Base-by-base conservation (phyloP, 1,140 invertebrate species). In the Phymorhynchus buccinoides region DNA sequence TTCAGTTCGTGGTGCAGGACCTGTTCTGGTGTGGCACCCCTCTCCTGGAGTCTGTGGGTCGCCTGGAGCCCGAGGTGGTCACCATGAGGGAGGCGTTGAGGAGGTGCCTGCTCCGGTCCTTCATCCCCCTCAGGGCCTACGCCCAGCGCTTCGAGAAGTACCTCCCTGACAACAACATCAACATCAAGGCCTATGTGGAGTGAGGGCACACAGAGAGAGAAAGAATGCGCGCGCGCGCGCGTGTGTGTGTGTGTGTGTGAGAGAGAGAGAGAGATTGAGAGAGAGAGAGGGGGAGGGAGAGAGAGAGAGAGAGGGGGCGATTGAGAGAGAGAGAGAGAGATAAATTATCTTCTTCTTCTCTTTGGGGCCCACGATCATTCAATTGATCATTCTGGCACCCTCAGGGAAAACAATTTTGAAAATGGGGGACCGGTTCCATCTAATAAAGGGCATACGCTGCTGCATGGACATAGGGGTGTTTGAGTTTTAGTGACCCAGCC, bases 21-120 rank as follows among this genome's bases (percentile, higher is more conserved):
- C 94, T 96, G 1, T 95, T 95, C 77, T 96, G 96, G 92, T 95
- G 96, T 0, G 94, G 94, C 14, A 95, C 96, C 75, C 91, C 96
- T 0, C 94, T 94, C 81, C 92, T 97, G 1, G 96, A 96, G 7
- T 95, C 96, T 2, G 95, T 96, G n/a, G 96, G 95, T 85, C 90
- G 96, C n/a, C 90, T 95, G 88, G 96, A 96, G 86, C 92, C 94
- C 0, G 92, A 94, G 52, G 95, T 96, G 42, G 92, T 91, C 78
- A 88, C 93, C 75, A 84, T 93, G 52, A 87, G 93, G 80, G 82
- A 91, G 12, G 90, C 83, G 9, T 87, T 94, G n/a, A 86, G 85
- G 6, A 73, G 88, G 41, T 94, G 95, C 16, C 95, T 96, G 87
- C 89, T 92, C 22, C 94, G 95, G 88, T 93, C 95, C 0, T 90